Conservation (phyloP, 2,113 vertebrate genomes). For the Oreochromis aureus region DNA sequence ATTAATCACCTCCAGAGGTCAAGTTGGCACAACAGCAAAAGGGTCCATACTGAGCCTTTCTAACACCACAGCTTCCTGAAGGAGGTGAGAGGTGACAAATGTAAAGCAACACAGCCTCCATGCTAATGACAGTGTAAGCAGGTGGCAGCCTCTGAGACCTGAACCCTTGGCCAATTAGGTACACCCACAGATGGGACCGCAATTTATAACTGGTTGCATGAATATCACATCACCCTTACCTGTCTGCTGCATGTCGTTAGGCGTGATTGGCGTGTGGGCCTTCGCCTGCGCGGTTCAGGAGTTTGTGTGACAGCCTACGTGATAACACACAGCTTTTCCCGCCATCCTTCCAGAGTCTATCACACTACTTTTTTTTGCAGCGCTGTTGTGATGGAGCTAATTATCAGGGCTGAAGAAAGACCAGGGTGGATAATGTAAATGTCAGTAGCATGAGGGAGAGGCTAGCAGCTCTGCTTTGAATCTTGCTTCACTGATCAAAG, state of each 20-base stretch:
- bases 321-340: not conserved
- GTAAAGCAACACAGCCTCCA: conserved; percentile 6
- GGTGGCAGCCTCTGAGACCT: conserved; percentile 18
- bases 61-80: not conserved
- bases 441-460: conserved; percentile 36
- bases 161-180: conserved; percentile 38
- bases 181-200: not conserved
- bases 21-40: conserved; percentile 6
- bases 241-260: not conserved
- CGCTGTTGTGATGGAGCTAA: conserved; percentile 30
- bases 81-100: conserved; percentile 35
- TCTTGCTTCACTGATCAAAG: conserved; percentile 53
- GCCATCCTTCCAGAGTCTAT: conserved; percentile 4
- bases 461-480: conserved; percentile 48
- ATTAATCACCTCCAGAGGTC: conserved; percentile 45
- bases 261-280: not conserved
- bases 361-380: not conserved
- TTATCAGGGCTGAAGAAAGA: conserved; percentile 43
- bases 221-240: conserved; percentile 3
- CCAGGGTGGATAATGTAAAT: conserved; percentile 46
- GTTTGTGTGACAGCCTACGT: not conserved
- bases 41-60: not conserved
- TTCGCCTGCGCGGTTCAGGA: not conserved
- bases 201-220: not conserved
- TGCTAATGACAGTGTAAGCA: conserved; percentile 30